Percentiles rank a stretch among this genome's conserved stretches.
Evolutionary conservation across 2,113 vertebrate species (phyloP).

Genomic region (Mohoua ochrocephala): DNA sequence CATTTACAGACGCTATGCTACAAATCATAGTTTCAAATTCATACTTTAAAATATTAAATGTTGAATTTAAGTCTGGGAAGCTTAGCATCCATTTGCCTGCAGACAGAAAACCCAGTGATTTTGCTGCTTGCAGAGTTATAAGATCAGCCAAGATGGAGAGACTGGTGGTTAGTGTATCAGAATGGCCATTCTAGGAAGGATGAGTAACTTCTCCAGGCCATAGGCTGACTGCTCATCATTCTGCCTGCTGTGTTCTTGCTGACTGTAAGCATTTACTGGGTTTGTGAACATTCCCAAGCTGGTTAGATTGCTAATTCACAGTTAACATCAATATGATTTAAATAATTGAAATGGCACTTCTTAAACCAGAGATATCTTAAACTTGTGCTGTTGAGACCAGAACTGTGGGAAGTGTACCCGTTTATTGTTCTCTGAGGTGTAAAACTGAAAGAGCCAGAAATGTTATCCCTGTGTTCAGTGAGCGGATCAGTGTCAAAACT

Average conservation of each 20-base stretch:
- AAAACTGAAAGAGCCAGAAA: not conserved
- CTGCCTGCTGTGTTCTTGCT: not conserved
- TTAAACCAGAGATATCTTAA: not conserved
- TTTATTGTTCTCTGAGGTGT: not conserved
- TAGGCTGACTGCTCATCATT: not conserved
- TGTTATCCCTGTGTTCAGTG: fast-evolving
- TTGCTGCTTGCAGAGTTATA: not conserved
- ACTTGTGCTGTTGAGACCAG: not conserved
- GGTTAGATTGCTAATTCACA: not conserved
- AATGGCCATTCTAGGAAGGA: not conserved
- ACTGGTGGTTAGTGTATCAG: not conserved
- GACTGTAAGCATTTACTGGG: not conserved
- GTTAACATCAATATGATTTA: not conserved
- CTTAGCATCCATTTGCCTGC: not conserved
- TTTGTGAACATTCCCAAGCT: not conserved
- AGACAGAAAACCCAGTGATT: not conserved
- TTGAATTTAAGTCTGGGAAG: not conserved
- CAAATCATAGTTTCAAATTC: not conserved
- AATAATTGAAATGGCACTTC: not conserved
- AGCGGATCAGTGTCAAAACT: not conserved
- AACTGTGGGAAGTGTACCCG: not conserved
- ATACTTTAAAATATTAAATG: not conserved
- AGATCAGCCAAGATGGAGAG: not conserved
- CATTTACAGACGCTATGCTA: not conserved
- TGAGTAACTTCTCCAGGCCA: not conserved